These are phyloP conservation scores for Isaurus tuberculatus DNA, from an alignment of 92 coral and sea anemone genomes.

Conservation along the genomic window DNA sequence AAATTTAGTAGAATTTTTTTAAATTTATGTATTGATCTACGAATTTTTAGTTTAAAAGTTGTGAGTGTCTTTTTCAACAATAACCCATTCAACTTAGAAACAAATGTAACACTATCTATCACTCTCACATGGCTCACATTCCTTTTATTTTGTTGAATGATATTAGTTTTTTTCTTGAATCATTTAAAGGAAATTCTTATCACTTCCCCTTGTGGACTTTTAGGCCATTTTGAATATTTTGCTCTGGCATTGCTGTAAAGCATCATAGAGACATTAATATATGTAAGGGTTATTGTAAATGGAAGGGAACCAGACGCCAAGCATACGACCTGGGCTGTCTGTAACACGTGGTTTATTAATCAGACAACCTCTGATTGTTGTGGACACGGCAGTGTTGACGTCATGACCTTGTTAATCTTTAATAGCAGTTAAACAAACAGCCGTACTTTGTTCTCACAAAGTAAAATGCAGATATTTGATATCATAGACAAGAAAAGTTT, in stretches of 20 bases:
- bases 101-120: background rate
- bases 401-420: conserved; percentile 41
- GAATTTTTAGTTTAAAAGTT: background rate
- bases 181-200: too few species aligned
- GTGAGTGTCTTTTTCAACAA: background rate
- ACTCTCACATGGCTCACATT: background rate
- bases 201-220: too few species aligned
- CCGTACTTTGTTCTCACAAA: conserved; percentile 22
- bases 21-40: background rate
- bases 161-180: background rate
- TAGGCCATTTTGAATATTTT: background rate
- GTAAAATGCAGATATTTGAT: conserved; percentile 1
- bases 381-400: conserved; percentile 11
- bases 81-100: conserved; percentile 39
- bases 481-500: conserved; percentile 21
- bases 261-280: background rate
- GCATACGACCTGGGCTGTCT: background rate
- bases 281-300: conserved; percentile 37
- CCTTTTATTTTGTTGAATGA: background rate
- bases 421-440: conserved; percentile 14
- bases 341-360: conserved; percentile 32
- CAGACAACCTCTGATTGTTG: conserved; percentile 41
- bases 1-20: background rate
- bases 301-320: conserved; percentile 13
- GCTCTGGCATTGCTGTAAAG: background rate